Conservation (phyloP, 2,113 vertebrate species). For the Anseranas semipalmata region DNA sequence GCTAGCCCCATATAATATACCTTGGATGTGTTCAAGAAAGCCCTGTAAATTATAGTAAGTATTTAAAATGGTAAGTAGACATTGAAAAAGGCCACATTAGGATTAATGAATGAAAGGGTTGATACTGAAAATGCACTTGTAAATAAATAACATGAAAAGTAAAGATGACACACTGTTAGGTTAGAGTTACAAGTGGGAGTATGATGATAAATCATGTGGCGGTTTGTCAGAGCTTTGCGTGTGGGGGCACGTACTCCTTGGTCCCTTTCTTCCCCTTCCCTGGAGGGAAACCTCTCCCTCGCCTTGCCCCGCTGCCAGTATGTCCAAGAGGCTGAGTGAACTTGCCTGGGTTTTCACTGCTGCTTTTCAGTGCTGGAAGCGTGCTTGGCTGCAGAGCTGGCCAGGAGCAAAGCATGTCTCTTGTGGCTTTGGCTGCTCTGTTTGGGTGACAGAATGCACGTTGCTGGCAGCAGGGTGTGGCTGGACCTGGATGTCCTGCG, state of each 20-base stretch:
- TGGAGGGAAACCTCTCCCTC: neutral
- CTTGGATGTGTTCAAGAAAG: conserved; percentile 84
- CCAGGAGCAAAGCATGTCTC: neutral
- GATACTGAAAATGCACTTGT: conserved; percentile 82
- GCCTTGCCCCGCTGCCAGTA: neutral
- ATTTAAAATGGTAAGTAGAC: conserved; percentile 87
- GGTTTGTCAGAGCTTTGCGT: conserved; percentile 49
- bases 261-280: neutral
- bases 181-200: conserved; percentile 77
- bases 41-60: conserved; percentile 84
- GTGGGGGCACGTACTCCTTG: conserved; percentile 5
- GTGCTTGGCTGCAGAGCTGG: neutral
- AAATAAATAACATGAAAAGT: conserved; percentile 83
- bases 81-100: conserved; percentile 84
- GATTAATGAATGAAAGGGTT: conserved; percentile 85
- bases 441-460: neutral
- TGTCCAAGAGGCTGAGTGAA: neutral
- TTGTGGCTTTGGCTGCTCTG: neutral
- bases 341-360: neutral
- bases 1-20: conserved; percentile 84
- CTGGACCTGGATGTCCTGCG: neutral
- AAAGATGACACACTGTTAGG: conserved; percentile 81
- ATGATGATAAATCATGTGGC: conserved; percentile 69
- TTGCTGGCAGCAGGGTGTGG: neutral
- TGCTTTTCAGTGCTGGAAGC: neutral